Base-by-base conservation (phyloP, 2,888 invertebrate genomes). In the Erebia aethiops region DNA sequence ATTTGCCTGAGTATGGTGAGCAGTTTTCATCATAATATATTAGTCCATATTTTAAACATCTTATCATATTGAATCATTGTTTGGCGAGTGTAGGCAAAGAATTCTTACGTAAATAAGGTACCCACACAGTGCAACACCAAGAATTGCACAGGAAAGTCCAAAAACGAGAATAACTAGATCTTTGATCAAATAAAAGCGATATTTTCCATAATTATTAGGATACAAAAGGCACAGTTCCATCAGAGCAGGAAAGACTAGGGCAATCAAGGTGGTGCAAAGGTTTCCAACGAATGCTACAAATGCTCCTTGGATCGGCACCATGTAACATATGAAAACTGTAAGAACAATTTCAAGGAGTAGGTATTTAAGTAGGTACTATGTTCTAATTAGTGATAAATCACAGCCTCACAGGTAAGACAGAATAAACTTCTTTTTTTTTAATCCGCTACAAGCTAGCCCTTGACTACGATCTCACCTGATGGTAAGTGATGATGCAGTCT, bases 261-360 rank as follows among this genome's bases (percentile, higher is more conserved):
- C 81, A 5, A 89, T 75, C 68, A 87, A 71, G 0, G 85, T 81
- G 0, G 88, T 88, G 73, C 88, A 89, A 1, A 89, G 75, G 69
- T 84, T 87, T 0, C 90, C 90, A 11, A 87, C 86, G 66, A 90
- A 87, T 0, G 89, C 86, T 1, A 90, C 84, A 69, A 90, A 82
- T 0, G 89, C 85, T 0, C 82, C 87, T 86, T 90, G 90, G 58
- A 85, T 85, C 3, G 89, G 88, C 9, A 86, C 70, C 0, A 79
- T 1, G 73, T 85, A 88, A 64, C 82, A 78, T n/a, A 88, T 74
- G 0, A 78, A 0, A 82, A 90, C 91, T 90, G 86, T 71, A 87
- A 62, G 43, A 43, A 52, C 26, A 26, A 56, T 8, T 18, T 58
- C 11, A 35, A 35, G 35, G 35, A 35, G 35, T 35, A 35, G 35